Percentiles rank a stretch among this genome's conserved stretches.
phyloP scores from a whole-genome alignment of 2,113 vertebrate genomes.

The Psephotus haematonotus region DNA sequence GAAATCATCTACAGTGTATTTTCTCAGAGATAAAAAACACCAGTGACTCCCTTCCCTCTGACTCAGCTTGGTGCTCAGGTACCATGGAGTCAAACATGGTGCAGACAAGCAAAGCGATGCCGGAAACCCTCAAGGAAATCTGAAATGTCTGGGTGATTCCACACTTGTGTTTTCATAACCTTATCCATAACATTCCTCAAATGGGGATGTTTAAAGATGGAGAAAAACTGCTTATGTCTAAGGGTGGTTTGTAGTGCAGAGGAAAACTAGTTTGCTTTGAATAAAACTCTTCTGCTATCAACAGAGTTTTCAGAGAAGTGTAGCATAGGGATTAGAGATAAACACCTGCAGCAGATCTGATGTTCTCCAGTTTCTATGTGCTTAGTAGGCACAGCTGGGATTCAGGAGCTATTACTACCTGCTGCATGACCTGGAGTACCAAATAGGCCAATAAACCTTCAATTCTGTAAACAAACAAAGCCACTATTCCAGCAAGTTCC shows the following conservation, averaged over 20 bases:
- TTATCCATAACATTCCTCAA: neutral
- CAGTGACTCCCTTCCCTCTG: conserved; percentile 19
- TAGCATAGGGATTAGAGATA: neutral
- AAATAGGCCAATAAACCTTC: neutral
- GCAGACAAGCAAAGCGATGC: neutral
- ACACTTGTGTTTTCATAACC: conserved; percentile 16
- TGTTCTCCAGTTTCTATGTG: neutral
- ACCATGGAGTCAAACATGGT: neutral
- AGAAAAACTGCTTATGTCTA: conserved; percentile 31
- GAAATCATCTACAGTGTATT: conserved; percentile 38
- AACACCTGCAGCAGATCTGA: neutral
- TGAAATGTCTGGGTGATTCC: conserved; percentile 20
- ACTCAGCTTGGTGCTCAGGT: conserved; percentile 45
- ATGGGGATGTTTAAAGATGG: neutral
- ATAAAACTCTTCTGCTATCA: neutral
- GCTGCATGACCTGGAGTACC: neutral
- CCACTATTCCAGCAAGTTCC: neutral
- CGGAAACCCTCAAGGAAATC: conserved; percentile 26
- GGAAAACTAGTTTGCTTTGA: neutral
- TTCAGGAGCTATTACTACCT: neutral
- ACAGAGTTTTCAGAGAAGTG: neutral
- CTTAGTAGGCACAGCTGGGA: neutral
- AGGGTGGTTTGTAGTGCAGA: neutral
- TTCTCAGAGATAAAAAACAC: conserved; percentile 52
- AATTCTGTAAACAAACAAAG: neutral